Evolutionary conservation across 1,140 invertebrate species (phyloP).

Genomic region (Onthophagus taurus): DNA sequence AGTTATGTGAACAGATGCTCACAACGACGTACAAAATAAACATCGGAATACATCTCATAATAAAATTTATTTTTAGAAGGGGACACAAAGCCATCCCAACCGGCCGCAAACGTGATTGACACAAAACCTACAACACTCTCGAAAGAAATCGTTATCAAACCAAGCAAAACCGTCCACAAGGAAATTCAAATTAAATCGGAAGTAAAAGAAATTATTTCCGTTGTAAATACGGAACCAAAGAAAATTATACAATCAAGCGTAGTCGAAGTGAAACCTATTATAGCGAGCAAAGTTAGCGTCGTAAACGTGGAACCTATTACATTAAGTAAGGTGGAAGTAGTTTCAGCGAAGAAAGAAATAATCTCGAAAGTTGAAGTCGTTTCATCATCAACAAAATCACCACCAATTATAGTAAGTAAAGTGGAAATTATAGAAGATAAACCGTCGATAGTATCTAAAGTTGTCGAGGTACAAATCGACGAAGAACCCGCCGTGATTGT

Average conservation of each 20-base stretch:
- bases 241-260: constrained; percentile 31
- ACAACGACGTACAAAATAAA: no score
- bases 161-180: constrained; percentile 42
- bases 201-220: constrained; percentile 23
- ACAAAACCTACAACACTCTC: constrained; percentile 40
- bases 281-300: constrained; percentile 40
- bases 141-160: constrained; percentile 44
- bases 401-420: constrained; percentile 37
- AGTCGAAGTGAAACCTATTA: constrained; percentile 38
- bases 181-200: constrained; percentile 39
- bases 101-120: constrained; percentile 42
- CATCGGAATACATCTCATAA: no score
- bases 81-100: no score
- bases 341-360: constrained; percentile 38
- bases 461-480: constrained; percentile 42
- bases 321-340: constrained; percentile 37
- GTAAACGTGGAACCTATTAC: constrained; percentile 30
- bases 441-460: constrained; percentile 39
- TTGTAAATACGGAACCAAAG: background rate
- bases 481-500: constrained; percentile 36
- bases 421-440: constrained; percentile 40
- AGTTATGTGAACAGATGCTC: background rate
- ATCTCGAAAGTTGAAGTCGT: constrained; percentile 50
- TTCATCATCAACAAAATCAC: constrained; percentile 36
- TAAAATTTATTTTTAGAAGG: background rate